phyloP scores from a whole-genome alignment of 2,113 vertebrate species.

The Antechinus flavipes region DNA sequence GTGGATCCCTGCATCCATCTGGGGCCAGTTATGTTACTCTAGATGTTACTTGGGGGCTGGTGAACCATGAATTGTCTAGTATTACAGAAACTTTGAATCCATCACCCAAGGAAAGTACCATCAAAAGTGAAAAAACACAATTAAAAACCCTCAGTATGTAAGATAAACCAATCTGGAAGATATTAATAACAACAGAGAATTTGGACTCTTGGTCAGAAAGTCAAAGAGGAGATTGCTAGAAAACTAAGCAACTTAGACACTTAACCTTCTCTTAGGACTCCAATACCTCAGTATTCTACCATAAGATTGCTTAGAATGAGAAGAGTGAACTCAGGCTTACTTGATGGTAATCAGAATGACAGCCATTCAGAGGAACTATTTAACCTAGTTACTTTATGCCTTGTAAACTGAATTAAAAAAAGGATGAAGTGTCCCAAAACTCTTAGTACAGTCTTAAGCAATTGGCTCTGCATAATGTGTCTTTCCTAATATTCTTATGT shows the following conservation, averaged over 20 bases:
- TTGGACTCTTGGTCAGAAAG: neutral
- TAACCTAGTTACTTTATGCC: neutral
- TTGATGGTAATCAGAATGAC: neutral
- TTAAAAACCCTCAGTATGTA: neutral
- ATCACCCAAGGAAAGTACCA: neutral
- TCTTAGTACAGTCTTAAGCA: neutral
- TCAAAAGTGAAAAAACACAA: neutral
- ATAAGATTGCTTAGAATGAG: neutral
- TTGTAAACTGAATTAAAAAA: neutral
- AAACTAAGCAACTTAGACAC: neutral
- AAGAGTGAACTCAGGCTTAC: neutral
- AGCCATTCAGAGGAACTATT: neutral
- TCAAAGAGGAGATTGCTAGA: neutral
- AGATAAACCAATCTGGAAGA: neutral
- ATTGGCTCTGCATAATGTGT: neutral
- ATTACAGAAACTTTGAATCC: neutral
- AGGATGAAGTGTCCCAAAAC: neutral
- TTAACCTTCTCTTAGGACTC: neutral
- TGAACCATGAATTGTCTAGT: neutral
- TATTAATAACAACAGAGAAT: neutral
- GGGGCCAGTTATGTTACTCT: neutral
- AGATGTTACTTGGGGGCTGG: neutral
- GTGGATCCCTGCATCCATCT: neutral
- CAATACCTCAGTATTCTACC: neutral
- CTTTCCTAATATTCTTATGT: neutral